phyloP scores from a whole-genome alignment of 1,140 invertebrate species.

The Drosophila punjabiensis region DNA sequence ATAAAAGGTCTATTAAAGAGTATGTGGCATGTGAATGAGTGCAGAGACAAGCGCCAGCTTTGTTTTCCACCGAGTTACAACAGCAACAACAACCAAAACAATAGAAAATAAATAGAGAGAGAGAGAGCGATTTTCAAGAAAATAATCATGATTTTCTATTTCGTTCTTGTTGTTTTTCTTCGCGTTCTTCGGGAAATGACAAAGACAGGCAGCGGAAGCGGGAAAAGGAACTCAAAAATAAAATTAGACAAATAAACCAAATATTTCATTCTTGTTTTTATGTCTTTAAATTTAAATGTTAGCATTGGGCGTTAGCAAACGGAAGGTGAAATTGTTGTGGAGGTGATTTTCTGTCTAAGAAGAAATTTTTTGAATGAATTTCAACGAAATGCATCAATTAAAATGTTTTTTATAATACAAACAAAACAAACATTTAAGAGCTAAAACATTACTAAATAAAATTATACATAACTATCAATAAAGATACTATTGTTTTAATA shows the following conservation, averaged over 20 bases:
- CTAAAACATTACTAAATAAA: neutral
- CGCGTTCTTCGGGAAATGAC: conserved; percentile 34
- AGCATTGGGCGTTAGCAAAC: conserved; percentile 7
- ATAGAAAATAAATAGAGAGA: conserved; percentile 38
- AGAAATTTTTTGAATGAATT: neutral
- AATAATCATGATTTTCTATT: conserved; percentile 44
- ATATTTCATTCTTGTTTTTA: conserved; percentile 11
- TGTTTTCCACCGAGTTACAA: conserved; percentile 34
- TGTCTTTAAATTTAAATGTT: conserved; percentile 20
- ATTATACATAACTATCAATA: neutral
- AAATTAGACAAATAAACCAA: conserved; percentile 42
- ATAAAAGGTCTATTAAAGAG: conserved; percentile 43
- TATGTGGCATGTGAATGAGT: conserved; percentile 41
- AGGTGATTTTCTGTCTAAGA: neutral
- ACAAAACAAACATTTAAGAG: neutral
- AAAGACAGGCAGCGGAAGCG: conserved; percentile 47
- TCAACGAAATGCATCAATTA: neutral
- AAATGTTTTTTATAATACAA: neutral
- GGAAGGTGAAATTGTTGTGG: conserved; percentile 32
- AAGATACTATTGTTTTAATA: neutral
- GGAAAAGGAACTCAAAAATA: conserved; percentile 38
- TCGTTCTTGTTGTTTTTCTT: neutral
- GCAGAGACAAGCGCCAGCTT: conserved; percentile 47
- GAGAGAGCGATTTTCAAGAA: conserved; percentile 42
- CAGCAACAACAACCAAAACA: conserved; percentile 26